Evolutionary conservation across 1,140 invertebrate species (phyloP), one percentile per base, ranked within the genome.

Genomic region (Lineus longissimus): DNA sequence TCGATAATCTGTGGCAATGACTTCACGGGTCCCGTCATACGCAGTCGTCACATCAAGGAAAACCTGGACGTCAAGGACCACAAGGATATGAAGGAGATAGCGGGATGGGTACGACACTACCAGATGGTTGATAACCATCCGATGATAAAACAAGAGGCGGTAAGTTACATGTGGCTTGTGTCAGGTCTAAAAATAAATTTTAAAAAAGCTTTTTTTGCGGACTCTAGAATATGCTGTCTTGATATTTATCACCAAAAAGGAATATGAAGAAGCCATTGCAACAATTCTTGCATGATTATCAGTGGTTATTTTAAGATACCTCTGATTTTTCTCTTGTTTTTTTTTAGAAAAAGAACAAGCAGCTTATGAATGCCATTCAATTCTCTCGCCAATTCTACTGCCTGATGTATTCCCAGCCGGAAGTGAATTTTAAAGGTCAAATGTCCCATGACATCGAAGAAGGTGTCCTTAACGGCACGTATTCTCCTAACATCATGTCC

Each of bases 1-100:
- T 67, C 71, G 58, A 73, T 80, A 43, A 66, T 77, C 25, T 65
- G 65, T 45, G 77, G 78, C 2, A 80, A 79, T 68, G 78, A 80
- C 54, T 79, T 74, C 61, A 80, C 78, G 2, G 59, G 57, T 27
- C 70, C 62, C 0, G 68, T 64, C 62, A 69, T 78, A 68, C 15
- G 15, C 1, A 60, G 4, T 15, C 30, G 41, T 41, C 59, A 62
- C 2, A 22, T 31, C 2, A 31, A 62, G 9, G n/a, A 19, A 13
- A 62, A 66, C 36, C 59, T 76, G 7, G 72, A 71, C 61, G 65
- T 73, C 2, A 29, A 64, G 25, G 72, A 71, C 15, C 57, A 56
- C 25, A 41, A 9, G 22, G 64, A 59, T 56, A 47, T 75, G n/a
- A 57, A 69, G 25, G 71, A 70, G 56, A 62, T 73, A 36, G 75